These are phyloP conservation scores for Cephus pulcher DNA, from an alignment of 2,888 invertebrate genomes.

Conservation along the genomic window DNA sequence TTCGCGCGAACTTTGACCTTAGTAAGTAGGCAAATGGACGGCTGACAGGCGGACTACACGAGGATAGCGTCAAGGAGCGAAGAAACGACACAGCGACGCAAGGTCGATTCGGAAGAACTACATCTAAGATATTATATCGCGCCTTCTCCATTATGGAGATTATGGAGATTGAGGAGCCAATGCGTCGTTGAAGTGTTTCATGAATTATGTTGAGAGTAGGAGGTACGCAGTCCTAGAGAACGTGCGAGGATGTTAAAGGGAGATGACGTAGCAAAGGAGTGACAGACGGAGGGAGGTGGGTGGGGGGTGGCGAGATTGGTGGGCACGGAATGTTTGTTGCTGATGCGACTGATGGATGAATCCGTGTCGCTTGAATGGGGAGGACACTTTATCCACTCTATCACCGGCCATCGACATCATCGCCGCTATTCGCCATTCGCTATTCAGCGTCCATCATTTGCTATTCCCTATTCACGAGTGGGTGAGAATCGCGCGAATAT, in stretches of 20 bases:
- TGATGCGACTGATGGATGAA: constrained; percentile 44
- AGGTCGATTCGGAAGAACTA: too few relatives aligned
- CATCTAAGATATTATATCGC: too few relatives aligned
- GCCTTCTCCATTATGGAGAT: too few relatives aligned
- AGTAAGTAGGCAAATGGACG: too few relatives aligned
- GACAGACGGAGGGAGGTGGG: constrained; percentile 18
- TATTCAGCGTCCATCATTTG: neutral
- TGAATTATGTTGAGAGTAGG: constrained; percentile 46
- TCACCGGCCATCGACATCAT: constrained; percentile 36
- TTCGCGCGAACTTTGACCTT: too few relatives aligned
- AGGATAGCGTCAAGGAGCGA: too few relatives aligned
- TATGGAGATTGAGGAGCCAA: too few relatives aligned
- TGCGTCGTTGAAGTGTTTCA: constrained; percentile 21
- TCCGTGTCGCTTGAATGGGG: constrained; percentile 25
- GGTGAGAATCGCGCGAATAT: neutral
- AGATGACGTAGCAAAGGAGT: too few relatives aligned
- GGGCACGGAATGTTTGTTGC: constrained; percentile 35
- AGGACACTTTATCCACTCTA: constrained; percentile 40
- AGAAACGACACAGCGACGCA: too few relatives aligned
- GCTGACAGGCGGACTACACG: too few relatives aligned
- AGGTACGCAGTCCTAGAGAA: too few relatives aligned
- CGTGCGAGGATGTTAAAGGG: too few relatives aligned
- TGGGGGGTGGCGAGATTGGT: neutral
- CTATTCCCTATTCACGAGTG: neutral
- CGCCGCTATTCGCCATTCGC: constrained; percentile 7